Percentiles rank a stretch among this genome's conserved stretches.
These are phyloP conservation scores for Shinisaurus crocodilurus DNA, from an alignment of 2,113 vertebrate genomes.

Conservation along the genomic window DNA sequence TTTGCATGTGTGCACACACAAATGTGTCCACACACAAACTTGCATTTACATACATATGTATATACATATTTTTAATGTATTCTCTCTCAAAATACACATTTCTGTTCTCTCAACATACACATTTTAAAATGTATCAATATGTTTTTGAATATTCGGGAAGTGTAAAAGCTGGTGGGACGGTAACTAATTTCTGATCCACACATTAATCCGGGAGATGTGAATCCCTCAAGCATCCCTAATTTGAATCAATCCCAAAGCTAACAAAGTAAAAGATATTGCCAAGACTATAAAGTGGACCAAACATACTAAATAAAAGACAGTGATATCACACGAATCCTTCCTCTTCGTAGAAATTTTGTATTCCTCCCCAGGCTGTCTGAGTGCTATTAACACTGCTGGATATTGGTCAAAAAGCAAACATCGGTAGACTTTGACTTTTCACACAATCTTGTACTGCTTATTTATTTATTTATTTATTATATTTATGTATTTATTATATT, in stretches of 20 bases:
- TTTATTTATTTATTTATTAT: no score
- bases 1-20: no score
- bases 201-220: background rate
- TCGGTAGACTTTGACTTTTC: constrained; percentile 1
- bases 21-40: no score
- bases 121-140: background rate
- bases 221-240: background rate
- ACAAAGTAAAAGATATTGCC: background rate
- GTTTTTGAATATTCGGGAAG: background rate
- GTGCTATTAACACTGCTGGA: background rate
- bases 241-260: background rate
- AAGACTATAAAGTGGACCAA: background rate
- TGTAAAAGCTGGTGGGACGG: no score
- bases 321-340: background rate
- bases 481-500: no score
- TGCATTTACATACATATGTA: background rate
- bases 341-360: background rate
- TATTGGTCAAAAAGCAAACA: background rate
- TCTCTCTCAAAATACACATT: background rate
- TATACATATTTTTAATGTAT: background rate
- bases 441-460: background rate
- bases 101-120: background rate
- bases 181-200: background rate
- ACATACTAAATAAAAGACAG: background rate
- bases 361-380: background rate